Evolutionary conservation across 2,888 invertebrate species (phyloP).

Genomic region (Plemyria rubiginata): DNA sequence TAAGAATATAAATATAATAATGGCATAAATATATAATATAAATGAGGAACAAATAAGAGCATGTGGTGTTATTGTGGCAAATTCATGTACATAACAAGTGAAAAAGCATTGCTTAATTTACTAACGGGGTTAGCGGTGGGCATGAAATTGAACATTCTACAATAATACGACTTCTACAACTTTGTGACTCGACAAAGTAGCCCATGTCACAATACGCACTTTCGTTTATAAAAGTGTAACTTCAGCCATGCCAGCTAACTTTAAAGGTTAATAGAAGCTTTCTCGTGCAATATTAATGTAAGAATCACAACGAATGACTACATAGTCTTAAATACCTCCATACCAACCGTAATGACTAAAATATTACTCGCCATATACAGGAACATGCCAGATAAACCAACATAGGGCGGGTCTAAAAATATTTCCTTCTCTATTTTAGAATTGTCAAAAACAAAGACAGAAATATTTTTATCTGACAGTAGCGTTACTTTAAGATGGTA

Average conservation of each 20-base stretch:
- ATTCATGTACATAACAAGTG: constrained; percentile 61
- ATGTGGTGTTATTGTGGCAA: constrained; percentile 69
- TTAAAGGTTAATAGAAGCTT: constrained; percentile 42
- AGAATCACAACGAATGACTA: constrained; percentile 43
- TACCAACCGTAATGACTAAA: constrained; percentile 36
- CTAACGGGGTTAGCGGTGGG: constrained; percentile 36
- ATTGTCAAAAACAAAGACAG: too few relatives aligned
- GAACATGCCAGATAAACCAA: constrained; percentile 74
- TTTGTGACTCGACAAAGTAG: constrained; percentile 22
- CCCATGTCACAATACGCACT: constrained; percentile 24
- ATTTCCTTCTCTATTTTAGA: too few relatives aligned
- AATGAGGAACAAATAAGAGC: constrained; percentile 62
- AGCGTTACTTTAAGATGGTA: too few relatives aligned
- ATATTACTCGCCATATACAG: constrained; percentile 60
- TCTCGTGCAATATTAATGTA: constrained; percentile 42
- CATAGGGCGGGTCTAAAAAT: constrained; percentile 9
- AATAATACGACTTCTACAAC: constrained; percentile 34
- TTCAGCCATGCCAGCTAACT: constrained; percentile 43
- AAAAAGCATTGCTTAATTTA: constrained; percentile 36
- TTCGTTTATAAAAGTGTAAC: constrained; percentile 34
- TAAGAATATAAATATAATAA: constrained; percentile 62
- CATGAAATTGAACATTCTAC: constrained; percentile 28
- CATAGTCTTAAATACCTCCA: constrained; percentile 37
- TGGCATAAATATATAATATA: constrained; percentile 63
- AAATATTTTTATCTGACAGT: too few relatives aligned